phyloP scores from a whole-genome alignment of 2,888 invertebrate genomes.

The Orchesellides sinensis region DNA sequence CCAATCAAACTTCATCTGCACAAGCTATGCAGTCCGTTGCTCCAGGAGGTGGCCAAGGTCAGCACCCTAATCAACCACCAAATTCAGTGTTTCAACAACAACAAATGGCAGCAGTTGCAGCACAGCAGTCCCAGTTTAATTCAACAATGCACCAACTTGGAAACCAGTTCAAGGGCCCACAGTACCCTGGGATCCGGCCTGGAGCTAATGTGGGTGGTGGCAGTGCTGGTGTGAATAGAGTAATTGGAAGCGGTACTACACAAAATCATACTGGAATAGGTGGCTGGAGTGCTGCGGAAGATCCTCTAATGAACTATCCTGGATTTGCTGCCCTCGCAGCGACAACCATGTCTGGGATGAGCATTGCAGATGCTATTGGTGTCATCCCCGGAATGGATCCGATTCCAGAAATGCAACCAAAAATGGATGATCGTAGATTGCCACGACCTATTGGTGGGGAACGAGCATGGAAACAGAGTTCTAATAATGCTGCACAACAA shows the following conservation, averaged over 20 bases:
- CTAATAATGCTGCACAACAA: slow-evolving; percentile 52
- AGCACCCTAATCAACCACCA: slow-evolving; percentile 33
- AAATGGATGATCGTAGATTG: slow-evolving; percentile 69
- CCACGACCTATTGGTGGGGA: slow-evolving; percentile 73
- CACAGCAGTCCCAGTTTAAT: slow-evolving; percentile 33
- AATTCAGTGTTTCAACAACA: slow-evolving; percentile 37
- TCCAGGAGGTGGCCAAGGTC: slow-evolving; percentile 9
- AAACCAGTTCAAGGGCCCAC: slow-evolving; percentile 55
- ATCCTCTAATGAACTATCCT: slow-evolving; percentile 33
- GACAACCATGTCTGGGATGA: slow-evolving; percentile 14
- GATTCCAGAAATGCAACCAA: slow-evolving; percentile 39
- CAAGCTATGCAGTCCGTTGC: neutral
- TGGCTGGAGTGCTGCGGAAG: slow-evolving; percentile 48
- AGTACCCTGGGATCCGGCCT: slow-evolving; percentile 35
- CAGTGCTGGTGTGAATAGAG: slow-evolving; percentile 15
- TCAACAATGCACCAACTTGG: slow-evolving; percentile 39
- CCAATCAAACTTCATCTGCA: slow-evolving; percentile 33
- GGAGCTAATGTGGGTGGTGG: slow-evolving; percentile 1
- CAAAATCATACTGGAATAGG: slow-evolving; percentile 31
- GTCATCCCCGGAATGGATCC: slow-evolving; percentile 32
- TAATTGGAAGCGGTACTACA: slow-evolving; percentile 41
- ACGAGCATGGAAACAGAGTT: slow-evolving; percentile 62
- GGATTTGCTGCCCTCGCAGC: slow-evolving; percentile 54
- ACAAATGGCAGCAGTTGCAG: slow-evolving; percentile 16
- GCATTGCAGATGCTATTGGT: slow-evolving; percentile 48